A percentile compares a stretch with the other conserved stretches of the same genome.
Evolutionary conservation across 2,113 vertebrate genomes (phyloP).

Genomic region (Rhynchomys soricoides): DNA sequence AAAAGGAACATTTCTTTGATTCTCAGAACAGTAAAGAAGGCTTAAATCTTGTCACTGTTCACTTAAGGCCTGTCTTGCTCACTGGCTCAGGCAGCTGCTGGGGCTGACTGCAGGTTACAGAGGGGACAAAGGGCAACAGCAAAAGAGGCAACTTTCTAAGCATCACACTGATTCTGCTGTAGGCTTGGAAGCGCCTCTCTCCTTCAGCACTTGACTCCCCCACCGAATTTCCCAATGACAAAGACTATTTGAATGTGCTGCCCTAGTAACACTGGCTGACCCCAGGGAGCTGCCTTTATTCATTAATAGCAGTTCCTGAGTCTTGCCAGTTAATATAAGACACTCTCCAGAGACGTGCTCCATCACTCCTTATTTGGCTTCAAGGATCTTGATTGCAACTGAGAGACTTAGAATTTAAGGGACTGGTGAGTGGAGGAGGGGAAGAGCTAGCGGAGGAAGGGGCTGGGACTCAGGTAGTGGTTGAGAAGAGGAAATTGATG

Average conservation of each 20-base stretch:
- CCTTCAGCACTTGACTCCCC: not conserved
- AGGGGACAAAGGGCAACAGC: rapidly evolving
- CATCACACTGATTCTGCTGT: not conserved
- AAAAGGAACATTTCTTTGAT: not conserved
- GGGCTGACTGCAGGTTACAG: too few relatives aligned
- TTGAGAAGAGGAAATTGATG: not conserved
- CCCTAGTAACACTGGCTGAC: not conserved
- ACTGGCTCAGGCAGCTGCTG: not conserved
- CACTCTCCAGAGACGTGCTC: slow-evolving; percentile 62
- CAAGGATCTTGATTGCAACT: slow-evolving; percentile 60
- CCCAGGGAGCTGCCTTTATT: slow-evolving; percentile 50
- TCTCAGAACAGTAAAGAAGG: not conserved
- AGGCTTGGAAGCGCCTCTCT: not conserved
- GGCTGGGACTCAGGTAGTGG: not conserved
- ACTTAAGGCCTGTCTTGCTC: not conserved
- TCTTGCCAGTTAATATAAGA: slow-evolving; percentile 67
- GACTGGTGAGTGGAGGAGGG: not conserved
- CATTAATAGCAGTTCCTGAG: slow-evolving; percentile 59
- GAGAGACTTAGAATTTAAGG: slow-evolving; percentile 31
- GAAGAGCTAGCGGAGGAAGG: not conserved
- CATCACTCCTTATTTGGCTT: slow-evolving; percentile 72
- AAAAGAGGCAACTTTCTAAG: not conserved
- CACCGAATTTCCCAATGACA: not conserved
- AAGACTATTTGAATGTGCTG: slow-evolving; percentile 1
- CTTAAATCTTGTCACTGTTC: not conserved